Conservation (phyloP, 2,888 invertebrate species). For the Spilarctia lutea region DNA sequence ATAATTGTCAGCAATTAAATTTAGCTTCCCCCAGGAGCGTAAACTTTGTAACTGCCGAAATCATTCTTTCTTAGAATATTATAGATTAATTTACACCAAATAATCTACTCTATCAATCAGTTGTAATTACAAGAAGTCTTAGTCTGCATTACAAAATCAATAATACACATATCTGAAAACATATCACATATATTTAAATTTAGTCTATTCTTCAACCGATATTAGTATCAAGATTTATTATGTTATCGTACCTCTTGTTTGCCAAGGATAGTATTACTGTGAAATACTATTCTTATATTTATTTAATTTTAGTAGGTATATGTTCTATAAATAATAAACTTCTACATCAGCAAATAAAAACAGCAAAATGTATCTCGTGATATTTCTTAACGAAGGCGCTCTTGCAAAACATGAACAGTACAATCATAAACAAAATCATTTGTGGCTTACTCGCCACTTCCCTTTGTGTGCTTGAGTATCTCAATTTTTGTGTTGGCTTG, state of each 20-base stretch:
- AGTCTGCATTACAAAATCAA: not conserved
- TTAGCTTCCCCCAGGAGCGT: slow-evolving; percentile 57
- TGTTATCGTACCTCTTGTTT: not conserved
- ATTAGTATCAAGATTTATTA: not conserved
- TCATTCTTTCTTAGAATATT: slow-evolving; percentile 61
- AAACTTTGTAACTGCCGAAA: slow-evolving; percentile 64
- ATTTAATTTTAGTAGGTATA: slow-evolving; percentile 1
- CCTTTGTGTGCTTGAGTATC: slow-evolving; percentile 47
- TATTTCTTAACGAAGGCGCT: slow-evolving; percentile 32
- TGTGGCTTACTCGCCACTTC: slow-evolving; percentile 47
- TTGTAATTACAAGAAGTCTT: not conserved
- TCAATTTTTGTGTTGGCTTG: slow-evolving; percentile 50
- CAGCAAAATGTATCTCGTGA: slow-evolving; percentile 9
- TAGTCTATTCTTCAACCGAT: not conserved
- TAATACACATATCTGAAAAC: not conserved
- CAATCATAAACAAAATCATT: slow-evolving; percentile 53
- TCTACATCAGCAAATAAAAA: slow-evolving; percentile 2
- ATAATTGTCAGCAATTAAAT: slow-evolving; percentile 79
- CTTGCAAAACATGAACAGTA: slow-evolving; percentile 35
- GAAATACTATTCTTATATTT: slow-evolving; percentile 1
- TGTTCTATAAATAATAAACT: not conserved
- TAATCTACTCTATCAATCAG: slow-evolving; percentile 17
- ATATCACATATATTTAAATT: not conserved
- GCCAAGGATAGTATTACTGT: not conserved
- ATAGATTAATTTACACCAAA: slow-evolving; percentile 55